Evolutionary conservation across 1,140 invertebrate species (phyloP).

Genomic region (Chrysoperla carnea): DNA sequence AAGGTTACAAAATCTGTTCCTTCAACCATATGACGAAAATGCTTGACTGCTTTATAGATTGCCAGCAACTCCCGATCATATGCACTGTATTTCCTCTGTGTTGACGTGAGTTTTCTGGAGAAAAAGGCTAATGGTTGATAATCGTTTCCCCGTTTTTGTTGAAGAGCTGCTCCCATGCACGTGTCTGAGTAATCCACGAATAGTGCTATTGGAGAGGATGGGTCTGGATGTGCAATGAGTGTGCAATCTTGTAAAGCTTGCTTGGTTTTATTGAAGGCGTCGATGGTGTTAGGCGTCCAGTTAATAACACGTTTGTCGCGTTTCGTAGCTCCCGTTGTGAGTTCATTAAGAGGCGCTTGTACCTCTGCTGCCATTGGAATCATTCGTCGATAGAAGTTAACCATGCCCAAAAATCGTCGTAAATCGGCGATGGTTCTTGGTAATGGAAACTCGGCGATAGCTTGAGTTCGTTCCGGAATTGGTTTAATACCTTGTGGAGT

Average conservation of each 20-base stretch:
- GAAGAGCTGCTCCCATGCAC: conserved; percentile 16
- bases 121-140: conserved; percentile 21
- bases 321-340: conserved; percentile 8
- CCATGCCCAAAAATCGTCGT: conserved; percentile 10
- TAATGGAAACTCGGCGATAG: conserved; percentile 11
- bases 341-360: conserved; percentile 9
- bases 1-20: conserved; percentile 12
- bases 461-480: conserved; percentile 4
- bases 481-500: conserved; percentile 12
- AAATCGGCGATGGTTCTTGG: conserved; percentile 12
- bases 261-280: conserved; percentile 21
- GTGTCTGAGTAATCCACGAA: conserved; percentile 17
- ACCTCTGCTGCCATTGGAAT: conserved; percentile 8
- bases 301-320: conserved; percentile 12
- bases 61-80: conserved; percentile 21
- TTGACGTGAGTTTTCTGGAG: conserved; percentile 13
- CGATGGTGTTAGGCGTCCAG: conserved; percentile 13
- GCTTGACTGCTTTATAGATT: conserved; percentile 12
- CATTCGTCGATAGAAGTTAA: conserved; percentile 13
- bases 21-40: conserved; percentile 15
- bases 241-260: conserved; percentile 9
- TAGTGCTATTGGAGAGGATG: conserved; percentile 4
- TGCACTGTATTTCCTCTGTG: conserved; percentile 11
- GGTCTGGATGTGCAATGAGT: conserved; percentile 10
- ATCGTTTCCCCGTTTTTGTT: conserved; percentile 10